Percentiles rank a stretch among this genome's conserved stretches.
Conservation (phyloP, 2,113 vertebrate genomes). For the Heterocephalus glaber region DNA sequence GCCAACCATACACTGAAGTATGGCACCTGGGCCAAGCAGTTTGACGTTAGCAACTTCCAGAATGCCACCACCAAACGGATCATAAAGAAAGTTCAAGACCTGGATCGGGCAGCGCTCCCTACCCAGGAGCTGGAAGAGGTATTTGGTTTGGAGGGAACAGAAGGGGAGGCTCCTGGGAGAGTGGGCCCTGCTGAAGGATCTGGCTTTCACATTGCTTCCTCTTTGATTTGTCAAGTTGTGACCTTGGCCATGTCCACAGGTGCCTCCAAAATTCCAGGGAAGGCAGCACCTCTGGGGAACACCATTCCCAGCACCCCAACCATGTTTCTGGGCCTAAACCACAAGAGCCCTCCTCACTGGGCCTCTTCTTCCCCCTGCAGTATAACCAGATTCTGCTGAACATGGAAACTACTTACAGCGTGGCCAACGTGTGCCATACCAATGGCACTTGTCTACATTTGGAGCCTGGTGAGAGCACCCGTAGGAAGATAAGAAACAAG, state of each 20-base stretch:
- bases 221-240: not conserved
- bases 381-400: slow-evolving; percentile 93
- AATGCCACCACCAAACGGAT: slow-evolving; percentile 88
- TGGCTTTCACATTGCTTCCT: not conserved
- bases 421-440: slow-evolving; percentile 91
- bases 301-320: too few species aligned
- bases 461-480: slow-evolving; percentile 90
- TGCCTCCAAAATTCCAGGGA: not conserved
- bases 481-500: not conserved
- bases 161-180: accelerated
- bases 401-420: slow-evolving; percentile 96
- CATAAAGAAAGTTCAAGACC: slow-evolving; percentile 92
- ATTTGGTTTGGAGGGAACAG: not conserved
- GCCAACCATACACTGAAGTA: slow-evolving; percentile 91
- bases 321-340: not conserved
- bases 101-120: slow-evolving; percentile 91
- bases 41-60: slow-evolving; percentile 92
- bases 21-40: slow-evolving; percentile 88
- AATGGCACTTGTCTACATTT: slow-evolving; percentile 87
- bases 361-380: slow-evolving; percentile 83
- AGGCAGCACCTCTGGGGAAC: not conserved
- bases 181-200: not conserved
- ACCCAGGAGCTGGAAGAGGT: slow-evolving; percentile 91
- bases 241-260: accelerated
- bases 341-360: not conserved